These are phyloP conservation scores for Corella eumyota DNA, from an alignment of 23 tunicate genomes.

Conservation along the genomic window DNA sequence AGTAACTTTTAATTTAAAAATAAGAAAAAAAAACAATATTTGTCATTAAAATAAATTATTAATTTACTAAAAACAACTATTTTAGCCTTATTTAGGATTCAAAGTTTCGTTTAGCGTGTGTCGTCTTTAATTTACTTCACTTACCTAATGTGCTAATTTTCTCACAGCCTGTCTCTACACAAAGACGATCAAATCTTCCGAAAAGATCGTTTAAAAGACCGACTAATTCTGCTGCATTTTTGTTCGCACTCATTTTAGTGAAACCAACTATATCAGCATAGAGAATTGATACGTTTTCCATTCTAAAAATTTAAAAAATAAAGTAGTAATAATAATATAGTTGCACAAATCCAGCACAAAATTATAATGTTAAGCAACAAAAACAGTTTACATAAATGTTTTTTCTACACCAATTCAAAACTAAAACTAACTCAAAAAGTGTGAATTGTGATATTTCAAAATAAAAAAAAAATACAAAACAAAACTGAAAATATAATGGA, in stretches of 20 bases:
- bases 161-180: constrained; percentile 77
- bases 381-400: too few species aligned
- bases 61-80: too few species aligned
- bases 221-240: constrained; percentile 77
- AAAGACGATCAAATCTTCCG: constrained; percentile 85
- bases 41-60: too few species aligned
- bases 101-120: too few species aligned
- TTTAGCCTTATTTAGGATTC: too few species aligned
- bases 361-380: background rate
- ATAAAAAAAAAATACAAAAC: background rate
- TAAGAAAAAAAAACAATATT: too few species aligned
- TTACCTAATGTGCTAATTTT: constrained; percentile 94
- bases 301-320: constrained; percentile 18
- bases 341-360: background rate
- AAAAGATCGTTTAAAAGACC: constrained; percentile 82
- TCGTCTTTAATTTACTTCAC: too few species aligned
- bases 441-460: background rate
- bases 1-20: too few species aligned
- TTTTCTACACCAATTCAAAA: too few species aligned
- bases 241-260: constrained; percentile 88
- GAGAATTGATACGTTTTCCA: constrained; percentile 81
- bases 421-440: background rate
- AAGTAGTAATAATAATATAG: background rate
- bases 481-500: background rate
- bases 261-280: constrained; percentile 99